A percentile compares a stretch with the other conserved stretches of the same genome.
Conservation (phyloP, 1,140 invertebrate genomes). For the Tetramorium simillimum region DNA sequence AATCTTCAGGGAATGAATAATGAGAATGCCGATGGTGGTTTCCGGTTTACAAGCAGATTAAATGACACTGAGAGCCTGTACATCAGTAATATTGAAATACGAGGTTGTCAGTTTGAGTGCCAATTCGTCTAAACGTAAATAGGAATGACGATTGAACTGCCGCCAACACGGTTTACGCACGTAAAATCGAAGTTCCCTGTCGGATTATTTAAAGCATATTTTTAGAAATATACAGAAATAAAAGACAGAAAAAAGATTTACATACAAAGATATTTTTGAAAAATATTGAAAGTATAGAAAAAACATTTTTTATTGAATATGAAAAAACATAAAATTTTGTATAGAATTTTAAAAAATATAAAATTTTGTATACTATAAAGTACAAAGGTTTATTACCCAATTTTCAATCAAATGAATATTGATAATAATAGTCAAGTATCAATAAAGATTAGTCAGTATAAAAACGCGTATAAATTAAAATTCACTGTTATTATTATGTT, state of each 20-base stretch:
- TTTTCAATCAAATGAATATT: neutral
- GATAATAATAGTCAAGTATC: neutral
- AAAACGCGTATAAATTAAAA: neutral
- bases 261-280: neutral
- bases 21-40: neutral
- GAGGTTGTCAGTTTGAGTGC: slow-evolving; percentile 37
- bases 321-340: neutral
- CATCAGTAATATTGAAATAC: slow-evolving; percentile 16
- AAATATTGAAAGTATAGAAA: neutral
- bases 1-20: slow-evolving; percentile 7
- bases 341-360: neutral
- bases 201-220: neutral
- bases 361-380: neutral
- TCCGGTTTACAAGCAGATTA: slow-evolving; percentile 24
- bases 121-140: slow-evolving; percentile 45
- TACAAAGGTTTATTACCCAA: neutral
- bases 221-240: neutral
- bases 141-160: slow-evolving; percentile 37
- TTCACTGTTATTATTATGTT: neutral
- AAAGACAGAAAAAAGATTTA: neutral
- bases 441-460: neutral
- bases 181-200: neutral
- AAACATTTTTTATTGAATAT: neutral
- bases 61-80: slow-evolving; percentile 1
- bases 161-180: slow-evolving; percentile 7